Evolutionary conservation across 2,113 vertebrate genomes (phyloP).

Genomic region (Aix galericulata): DNA sequence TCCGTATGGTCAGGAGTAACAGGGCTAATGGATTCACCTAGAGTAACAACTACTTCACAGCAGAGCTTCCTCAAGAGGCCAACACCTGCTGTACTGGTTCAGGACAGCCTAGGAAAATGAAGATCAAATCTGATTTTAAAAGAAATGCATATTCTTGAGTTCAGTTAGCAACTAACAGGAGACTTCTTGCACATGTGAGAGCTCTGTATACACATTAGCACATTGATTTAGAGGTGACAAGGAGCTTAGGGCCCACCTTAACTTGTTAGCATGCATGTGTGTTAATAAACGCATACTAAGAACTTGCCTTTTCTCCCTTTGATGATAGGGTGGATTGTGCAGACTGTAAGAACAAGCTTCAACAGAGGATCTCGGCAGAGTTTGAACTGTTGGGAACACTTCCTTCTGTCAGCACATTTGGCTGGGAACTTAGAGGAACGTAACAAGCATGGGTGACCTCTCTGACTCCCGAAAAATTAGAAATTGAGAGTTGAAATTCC

Average conservation of each 20-base stretch:
- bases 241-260: neutral
- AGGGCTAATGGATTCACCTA: neutral
- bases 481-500: neutral
- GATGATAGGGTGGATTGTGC: neutral
- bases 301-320: neutral
- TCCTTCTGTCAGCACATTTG: neutral
- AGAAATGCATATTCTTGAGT: neutral
- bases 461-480: neutral
- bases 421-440: neutral
- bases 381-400: neutral
- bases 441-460: neutral
- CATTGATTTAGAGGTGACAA: neutral
- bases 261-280: neutral
- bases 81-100: neutral
- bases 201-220: neutral
- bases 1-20: neutral
- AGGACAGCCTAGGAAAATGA: neutral
- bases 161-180: neutral
- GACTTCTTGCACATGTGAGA: neutral
- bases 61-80: neutral
- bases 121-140: neutral
- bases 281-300: neutral
- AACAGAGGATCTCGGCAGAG: neutral
- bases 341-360: neutral
- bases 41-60: neutral